Evolutionary conservation across 2,113 vertebrate genomes (phyloP).

Genomic region (Morone saxatilis): DNA sequence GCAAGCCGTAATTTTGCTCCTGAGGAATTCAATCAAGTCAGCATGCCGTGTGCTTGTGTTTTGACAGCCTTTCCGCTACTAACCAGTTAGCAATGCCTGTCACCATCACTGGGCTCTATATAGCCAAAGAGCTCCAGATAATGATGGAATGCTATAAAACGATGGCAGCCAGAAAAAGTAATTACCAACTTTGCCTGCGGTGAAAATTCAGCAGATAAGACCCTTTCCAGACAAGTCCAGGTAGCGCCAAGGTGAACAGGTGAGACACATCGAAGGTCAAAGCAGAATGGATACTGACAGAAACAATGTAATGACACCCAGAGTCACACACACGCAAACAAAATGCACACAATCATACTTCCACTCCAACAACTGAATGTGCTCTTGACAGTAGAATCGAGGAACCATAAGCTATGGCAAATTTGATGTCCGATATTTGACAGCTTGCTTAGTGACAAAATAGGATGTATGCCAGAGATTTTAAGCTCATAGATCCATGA

Average conservation of each 20-base stretch:
- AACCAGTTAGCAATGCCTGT: conserved; percentile 71
- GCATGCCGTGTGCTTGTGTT: conserved; percentile 47
- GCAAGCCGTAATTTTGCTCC: conserved; percentile 74
- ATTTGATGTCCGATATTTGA: neutral
- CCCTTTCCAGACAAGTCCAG: conserved; percentile 55
- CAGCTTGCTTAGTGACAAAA: conserved; percentile 11
- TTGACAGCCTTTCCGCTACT: conserved; percentile 58
- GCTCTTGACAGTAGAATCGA: conserved; percentile 12
- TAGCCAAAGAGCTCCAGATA: conserved; percentile 67
- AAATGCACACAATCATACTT: conserved; percentile 4
- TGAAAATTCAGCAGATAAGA: conserved; percentile 81
- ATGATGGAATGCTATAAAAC: conserved; percentile 81
- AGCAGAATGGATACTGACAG: conserved; percentile 51
- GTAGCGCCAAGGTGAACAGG: conserved; percentile 68
- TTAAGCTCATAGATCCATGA: conserved; percentile 22
- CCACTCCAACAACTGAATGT: neutral
- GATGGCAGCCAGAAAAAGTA: conserved; percentile 76
- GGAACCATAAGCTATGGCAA: neutral
- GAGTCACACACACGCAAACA: conserved; percentile 1
- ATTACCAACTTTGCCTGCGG: conserved; percentile 82
- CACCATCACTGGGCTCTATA: conserved; percentile 48
- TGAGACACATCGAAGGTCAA: conserved; percentile 80
- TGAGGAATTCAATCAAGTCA: conserved; percentile 76
- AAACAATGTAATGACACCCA: conserved; percentile 58
- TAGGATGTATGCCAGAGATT: neutral